Evolutionary conservation across 2,797 vertebrate species (phyloP).

Genomic region (Neostethus bicornis): DNA sequence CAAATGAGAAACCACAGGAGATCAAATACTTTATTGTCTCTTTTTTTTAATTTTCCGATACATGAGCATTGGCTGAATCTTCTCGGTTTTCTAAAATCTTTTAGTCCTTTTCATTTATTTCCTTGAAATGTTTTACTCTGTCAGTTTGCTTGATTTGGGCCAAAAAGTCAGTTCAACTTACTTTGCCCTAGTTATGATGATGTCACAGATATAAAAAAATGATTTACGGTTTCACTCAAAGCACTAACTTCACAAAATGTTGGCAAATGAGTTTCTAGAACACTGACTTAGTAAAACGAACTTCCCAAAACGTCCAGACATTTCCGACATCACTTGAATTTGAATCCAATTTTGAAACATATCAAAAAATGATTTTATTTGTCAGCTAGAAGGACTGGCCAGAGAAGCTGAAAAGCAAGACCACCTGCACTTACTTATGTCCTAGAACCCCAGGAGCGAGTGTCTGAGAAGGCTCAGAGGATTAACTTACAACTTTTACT

Average conservation of each 20-base stretch:
- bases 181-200: conserved; percentile 33
- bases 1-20: conserved; percentile 52
- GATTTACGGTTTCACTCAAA: conserved; percentile 33
- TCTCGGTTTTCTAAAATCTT: conserved; percentile 36
- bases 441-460: conserved; percentile 62
- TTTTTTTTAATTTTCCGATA: conserved; percentile 35
- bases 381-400: conserved; percentile 52
- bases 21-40: conserved; percentile 44
- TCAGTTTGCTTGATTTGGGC: neutral
- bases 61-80: conserved; percentile 43
- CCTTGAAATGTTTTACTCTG: neutral
- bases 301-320: conserved; percentile 12
- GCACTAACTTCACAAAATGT: conserved; percentile 9
- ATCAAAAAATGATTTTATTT: conserved; percentile 58
- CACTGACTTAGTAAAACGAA: conserved; percentile 11
- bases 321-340: conserved; percentile 32
- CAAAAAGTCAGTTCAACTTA: conserved; percentile 3
- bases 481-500: conserved; percentile 79
- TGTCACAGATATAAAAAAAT: conserved; percentile 34
- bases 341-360: conserved; percentile 35
- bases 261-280: conserved; percentile 16
- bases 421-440: conserved; percentile 79
- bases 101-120: neutral
- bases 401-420: conserved; percentile 52
- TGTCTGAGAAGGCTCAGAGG: conserved; percentile 66